Evolutionary conservation across 2,797 vertebrate genomes (phyloP).

Genomic region (Rhinoraja longicauda): DNA sequence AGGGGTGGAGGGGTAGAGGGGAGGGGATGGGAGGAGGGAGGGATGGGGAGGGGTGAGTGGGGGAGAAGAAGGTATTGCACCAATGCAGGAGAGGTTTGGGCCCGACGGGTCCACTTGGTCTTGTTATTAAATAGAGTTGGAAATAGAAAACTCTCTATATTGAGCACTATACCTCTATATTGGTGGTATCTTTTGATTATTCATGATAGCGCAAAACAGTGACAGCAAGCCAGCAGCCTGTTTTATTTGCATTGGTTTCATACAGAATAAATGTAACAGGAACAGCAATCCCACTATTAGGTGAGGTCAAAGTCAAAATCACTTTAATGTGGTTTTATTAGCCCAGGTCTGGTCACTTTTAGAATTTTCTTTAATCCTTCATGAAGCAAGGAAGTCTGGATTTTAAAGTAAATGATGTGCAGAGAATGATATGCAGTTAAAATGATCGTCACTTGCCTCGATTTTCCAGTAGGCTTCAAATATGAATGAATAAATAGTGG

Average conservation of each 20-base stretch:
- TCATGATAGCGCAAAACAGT: background rate
- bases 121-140: background rate
- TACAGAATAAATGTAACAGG: background rate
- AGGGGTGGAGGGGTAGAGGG: too few relatives aligned
- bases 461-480: conserved; percentile 69
- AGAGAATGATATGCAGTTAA: conserved; percentile 46
- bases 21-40: too few relatives aligned
- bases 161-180: too few relatives aligned
- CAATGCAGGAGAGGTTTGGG: too few relatives aligned
- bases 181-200: background rate
- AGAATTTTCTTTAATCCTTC: background rate
- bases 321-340: background rate
- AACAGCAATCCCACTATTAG: background rate
- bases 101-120: too few relatives aligned
- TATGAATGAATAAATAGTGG: conserved; percentile 81
- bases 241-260: background rate
- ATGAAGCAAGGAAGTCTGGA: conserved; percentile 30
- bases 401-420: conserved; percentile 46
- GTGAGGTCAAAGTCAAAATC: background rate
- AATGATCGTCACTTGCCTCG: conserved; percentile 57
- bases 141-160: background rate
- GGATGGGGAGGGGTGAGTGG: too few relatives aligned
- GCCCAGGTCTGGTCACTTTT: too few relatives aligned
- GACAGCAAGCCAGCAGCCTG: background rate
- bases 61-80: too few relatives aligned